Percentiles rank a stretch among this genome's conserved stretches.
Evolutionary conservation across 2,888 invertebrate genomes (phyloP).

Genomic region (Lymantria monacha): DNA sequence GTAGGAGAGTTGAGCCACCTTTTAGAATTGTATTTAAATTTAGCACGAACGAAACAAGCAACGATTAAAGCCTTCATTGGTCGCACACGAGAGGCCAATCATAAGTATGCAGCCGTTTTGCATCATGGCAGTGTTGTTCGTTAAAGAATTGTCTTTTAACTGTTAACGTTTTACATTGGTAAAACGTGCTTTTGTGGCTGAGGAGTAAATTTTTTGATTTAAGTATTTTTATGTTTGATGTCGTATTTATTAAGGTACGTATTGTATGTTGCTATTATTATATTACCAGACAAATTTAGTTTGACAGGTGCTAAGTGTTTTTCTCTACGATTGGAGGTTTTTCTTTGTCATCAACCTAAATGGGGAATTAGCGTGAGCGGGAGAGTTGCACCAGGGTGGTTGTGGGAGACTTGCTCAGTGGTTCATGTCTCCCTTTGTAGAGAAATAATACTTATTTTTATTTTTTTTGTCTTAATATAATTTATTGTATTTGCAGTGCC

Average conservation of each 20-base stretch:
- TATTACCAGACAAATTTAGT: background rate
- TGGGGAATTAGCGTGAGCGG: background rate
- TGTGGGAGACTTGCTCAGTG: background rate
- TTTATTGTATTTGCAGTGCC: background rate
- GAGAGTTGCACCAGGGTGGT: background rate
- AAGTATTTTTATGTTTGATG: too few relatives aligned
- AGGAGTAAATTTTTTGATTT: background rate
- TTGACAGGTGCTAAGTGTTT: background rate
- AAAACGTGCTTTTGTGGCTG: background rate
- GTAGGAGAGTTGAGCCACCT: background rate
- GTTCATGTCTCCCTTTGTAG: background rate
- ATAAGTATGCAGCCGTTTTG: too few relatives aligned
- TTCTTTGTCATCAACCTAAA: background rate
- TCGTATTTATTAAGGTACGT: too few relatives aligned
- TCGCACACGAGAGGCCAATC: too few relatives aligned
- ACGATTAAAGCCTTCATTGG: background rate
- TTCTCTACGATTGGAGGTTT: background rate
- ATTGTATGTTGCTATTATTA: too few relatives aligned
- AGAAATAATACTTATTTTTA: background rate
- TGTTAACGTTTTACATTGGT: too few relatives aligned
- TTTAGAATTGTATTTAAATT: background rate
- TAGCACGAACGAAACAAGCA: background rate
- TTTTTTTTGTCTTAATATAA: background rate
- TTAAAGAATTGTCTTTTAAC: too few relatives aligned
- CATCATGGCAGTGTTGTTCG: too few relatives aligned